Percentiles rank a stretch among this genome's conserved stretches.
These are phyloP conservation scores for Mythimna ferrago DNA, from an alignment of 2,888 invertebrate genomes.

Conservation along the genomic window DNA sequence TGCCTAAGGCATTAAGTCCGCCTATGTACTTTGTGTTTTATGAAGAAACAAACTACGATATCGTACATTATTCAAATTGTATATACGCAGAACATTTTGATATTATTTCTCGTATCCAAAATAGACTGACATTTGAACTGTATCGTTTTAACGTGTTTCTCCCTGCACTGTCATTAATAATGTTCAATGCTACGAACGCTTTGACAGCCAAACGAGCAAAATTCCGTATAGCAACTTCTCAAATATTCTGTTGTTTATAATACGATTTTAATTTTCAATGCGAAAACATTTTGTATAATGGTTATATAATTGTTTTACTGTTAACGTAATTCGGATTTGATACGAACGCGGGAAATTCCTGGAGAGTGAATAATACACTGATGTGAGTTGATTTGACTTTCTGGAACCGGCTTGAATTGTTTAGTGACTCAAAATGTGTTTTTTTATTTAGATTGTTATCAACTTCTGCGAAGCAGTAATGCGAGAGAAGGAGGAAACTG, in stretches of 20 bases:
- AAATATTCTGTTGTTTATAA: conserved; percentile 14
- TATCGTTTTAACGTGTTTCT: conserved; percentile 8
- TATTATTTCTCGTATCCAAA: not conserved
- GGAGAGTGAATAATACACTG: not conserved
- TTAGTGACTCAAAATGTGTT: not conserved
- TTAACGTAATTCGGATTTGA: not conserved
- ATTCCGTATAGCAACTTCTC: not conserved
- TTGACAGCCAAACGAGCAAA: conserved; percentile 32
- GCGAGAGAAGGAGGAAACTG: too few relatives aligned
- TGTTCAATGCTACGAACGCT: conserved; percentile 8
- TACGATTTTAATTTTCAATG: not conserved
- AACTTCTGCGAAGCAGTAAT: too few relatives aligned
- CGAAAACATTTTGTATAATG: not conserved
- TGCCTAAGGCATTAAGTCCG: too few relatives aligned
- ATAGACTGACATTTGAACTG: conserved; percentile 15
- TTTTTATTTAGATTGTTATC: not conserved
- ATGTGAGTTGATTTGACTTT: not conserved
- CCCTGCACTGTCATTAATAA: conserved; percentile 31
- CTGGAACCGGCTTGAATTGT: not conserved
- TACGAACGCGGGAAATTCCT: not conserved
- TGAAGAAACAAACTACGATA: not conserved
- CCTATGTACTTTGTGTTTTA: too few relatives aligned
- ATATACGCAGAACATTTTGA: not conserved
- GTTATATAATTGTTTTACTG: not conserved
- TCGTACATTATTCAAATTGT: not conserved